phyloP scores from a whole-genome alignment of 2,797 vertebrate species.

The Oreochromis mossambicus region DNA sequence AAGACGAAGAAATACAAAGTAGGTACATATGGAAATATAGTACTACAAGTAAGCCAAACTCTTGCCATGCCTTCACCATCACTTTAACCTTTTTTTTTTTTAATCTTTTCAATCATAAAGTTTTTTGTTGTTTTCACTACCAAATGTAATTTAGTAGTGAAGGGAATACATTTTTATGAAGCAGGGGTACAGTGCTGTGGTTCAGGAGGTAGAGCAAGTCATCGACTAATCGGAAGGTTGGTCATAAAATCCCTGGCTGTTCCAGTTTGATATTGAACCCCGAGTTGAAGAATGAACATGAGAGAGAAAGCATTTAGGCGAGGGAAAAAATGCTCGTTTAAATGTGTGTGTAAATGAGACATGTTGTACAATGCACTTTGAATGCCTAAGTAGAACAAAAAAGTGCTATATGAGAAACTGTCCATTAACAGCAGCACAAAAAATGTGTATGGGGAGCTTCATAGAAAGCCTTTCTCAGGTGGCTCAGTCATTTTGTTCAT shows the following conservation, averaged over 20 bases:
- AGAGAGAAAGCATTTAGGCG: not conserved
- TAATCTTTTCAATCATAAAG: not conserved
- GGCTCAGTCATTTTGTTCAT: not conserved
- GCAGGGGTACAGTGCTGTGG: not conserved
- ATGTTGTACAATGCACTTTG: not conserved
- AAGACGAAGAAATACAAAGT: not conserved
- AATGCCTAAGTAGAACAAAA: not conserved
- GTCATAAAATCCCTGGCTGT: not conserved
- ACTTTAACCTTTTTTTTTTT: not conserved
- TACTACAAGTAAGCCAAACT: not conserved
- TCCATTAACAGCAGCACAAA: not conserved
- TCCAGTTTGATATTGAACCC: not conserved
- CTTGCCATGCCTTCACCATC: not conserved
- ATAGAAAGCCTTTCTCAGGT: not conserved
- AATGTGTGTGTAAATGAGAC: not conserved
- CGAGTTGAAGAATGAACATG: not conserved
- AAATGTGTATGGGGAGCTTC: not conserved
- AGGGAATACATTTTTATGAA: not conserved
- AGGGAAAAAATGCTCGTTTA: accelerated
- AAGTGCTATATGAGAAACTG: not conserved
- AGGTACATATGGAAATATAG: not conserved
- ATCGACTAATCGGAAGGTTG: not conserved
- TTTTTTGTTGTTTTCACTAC: not conserved
- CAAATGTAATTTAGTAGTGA: not conserved
- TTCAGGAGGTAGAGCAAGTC: not conserved